phyloP scores from a whole-genome alignment of 1,140 invertebrate genomes.

The Galendromus occidentalis region DNA sequence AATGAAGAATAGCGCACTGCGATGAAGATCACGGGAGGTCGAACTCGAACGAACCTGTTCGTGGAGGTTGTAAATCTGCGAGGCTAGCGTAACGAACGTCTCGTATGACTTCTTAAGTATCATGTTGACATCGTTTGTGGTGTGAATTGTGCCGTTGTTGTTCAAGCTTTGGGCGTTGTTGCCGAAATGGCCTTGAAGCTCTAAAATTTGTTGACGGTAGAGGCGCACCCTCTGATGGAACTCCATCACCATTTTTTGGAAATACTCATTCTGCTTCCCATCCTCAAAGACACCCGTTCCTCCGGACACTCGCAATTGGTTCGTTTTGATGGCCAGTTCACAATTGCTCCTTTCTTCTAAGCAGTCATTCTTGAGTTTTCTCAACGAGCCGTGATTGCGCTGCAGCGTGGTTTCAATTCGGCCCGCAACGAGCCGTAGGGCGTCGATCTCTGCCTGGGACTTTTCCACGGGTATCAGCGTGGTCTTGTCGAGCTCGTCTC shows the following conservation, averaged over 20 bases:
- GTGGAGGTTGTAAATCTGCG: constrained; percentile 1
- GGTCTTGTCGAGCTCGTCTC: constrained; percentile 1
- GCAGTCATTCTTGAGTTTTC: neutral
- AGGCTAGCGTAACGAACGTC: neutral
- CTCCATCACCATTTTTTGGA: constrained; percentile 1
- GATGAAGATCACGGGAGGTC: no score
- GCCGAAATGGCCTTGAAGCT: neutral
- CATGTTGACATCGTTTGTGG: neutral
- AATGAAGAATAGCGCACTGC: no score
- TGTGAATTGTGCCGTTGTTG: no score
- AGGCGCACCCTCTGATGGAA: neutral
- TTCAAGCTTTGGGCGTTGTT: no score
- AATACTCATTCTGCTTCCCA: neutral
- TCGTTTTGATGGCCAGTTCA: neutral
- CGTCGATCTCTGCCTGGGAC: constrained; percentile 2
- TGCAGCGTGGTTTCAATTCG: neutral
- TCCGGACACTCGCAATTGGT: neutral
- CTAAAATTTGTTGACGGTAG: constrained; percentile 1
- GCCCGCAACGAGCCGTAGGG: neutral
- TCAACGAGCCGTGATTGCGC: neutral
- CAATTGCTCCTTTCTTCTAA: neutral
- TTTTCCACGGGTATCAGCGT: neutral
- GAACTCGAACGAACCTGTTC: neutral
- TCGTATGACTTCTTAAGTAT: neutral
- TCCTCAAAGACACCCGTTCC: neutral